Conservation (phyloP, 37 sponge, comb jelly and placozoan species). For the Bolinopsis microptera region DNA sequence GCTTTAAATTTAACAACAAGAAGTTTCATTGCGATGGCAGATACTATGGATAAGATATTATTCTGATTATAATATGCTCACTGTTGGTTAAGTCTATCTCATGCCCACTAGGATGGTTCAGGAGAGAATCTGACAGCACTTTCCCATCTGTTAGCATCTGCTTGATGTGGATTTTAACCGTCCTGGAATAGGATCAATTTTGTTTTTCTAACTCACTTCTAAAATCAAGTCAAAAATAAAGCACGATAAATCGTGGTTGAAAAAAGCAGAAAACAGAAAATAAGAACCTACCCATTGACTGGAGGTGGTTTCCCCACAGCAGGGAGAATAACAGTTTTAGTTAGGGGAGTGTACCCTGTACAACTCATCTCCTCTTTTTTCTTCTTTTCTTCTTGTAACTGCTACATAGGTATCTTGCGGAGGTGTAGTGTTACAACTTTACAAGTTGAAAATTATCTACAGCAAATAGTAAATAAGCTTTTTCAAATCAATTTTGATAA, state of each 20-base stretch:
- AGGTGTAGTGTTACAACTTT: too few species aligned
- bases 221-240: not conserved
- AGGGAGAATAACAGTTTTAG: not conserved
- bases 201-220: too few species aligned
- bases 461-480: too few species aligned
- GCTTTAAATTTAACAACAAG: too few species aligned
- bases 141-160: slow-evolving; percentile 33
- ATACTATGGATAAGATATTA: too few species aligned
- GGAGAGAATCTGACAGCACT: not conserved
- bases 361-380: slow-evolving; percentile 7
- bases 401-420: not conserved
- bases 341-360: not conserved
- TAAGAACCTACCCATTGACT: slow-evolving; percentile 13
- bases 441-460: too few species aligned
- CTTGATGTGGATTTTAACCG: slow-evolving; percentile 39
- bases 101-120: slow-evolving; percentile 6
- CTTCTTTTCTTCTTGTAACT: too few species aligned
- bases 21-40: too few species aligned
- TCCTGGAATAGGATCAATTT: not conserved
- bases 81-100: slow-evolving; percentile 47
- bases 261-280: too few species aligned
- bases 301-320: slow-evolving; percentile 8
- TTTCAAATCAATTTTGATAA: too few species aligned
- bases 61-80: not conserved
- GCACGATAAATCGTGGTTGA: too few species aligned